These are phyloP conservation scores for Amblyornis subalaris DNA, from an alignment of 2,113 vertebrate species.

Conservation along the genomic window DNA sequence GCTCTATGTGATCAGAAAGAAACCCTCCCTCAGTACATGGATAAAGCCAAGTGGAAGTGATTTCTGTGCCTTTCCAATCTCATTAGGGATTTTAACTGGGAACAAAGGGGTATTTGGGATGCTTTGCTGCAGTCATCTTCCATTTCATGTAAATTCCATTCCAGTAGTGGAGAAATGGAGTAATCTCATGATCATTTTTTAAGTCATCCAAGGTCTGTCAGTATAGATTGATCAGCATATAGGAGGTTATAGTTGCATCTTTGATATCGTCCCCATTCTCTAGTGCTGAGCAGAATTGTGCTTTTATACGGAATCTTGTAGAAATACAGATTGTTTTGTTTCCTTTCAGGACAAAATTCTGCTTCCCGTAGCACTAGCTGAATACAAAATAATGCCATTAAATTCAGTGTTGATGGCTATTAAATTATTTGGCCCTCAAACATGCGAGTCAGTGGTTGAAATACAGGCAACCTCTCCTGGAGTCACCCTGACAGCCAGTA, in stretches of 20 bases:
- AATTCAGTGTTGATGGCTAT: background rate
- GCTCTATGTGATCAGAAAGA: background rate
- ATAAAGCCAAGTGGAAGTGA: background rate
- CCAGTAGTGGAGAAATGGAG: background rate
- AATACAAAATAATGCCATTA: background rate
- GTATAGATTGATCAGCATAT: background rate
- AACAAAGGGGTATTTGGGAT: background rate
- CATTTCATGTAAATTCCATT: background rate
- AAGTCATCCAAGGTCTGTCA: background rate
- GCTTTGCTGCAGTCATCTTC: background rate
- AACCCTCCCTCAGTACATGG: background rate
- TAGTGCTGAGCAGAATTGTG: background rate
- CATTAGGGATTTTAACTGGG: background rate
- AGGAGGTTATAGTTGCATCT: background rate
- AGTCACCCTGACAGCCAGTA: background rate
- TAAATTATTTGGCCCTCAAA: background rate
- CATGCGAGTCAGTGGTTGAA: background rate
- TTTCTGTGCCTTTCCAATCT: background rate
- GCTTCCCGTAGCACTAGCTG: background rate
- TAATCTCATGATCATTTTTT: background rate
- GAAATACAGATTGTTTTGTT: background rate
- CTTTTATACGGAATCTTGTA: background rate
- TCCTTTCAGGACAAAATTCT: background rate
- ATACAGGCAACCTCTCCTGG: background rate
- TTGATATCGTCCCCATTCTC: background rate